Base-by-base conservation (phyloP, 1,140 invertebrate species). In the Zaprionus capensis region DNA sequence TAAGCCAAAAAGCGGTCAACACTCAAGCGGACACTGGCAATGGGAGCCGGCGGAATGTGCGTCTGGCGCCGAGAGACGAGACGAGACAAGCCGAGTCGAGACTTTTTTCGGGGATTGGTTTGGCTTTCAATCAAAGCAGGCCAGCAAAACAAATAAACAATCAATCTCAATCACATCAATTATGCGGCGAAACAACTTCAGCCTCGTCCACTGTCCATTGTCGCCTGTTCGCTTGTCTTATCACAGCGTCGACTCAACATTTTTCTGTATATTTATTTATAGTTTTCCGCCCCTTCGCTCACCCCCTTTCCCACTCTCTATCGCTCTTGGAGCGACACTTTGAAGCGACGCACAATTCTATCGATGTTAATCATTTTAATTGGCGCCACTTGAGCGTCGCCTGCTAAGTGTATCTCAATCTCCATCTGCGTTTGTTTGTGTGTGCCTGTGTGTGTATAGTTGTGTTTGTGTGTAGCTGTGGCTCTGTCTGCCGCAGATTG, bases 151-250 rank as follows among this genome's bases (percentile, higher is more conserved):
- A 88, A 87, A 88, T 84, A 88, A 88, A 88, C 81, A 88, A 88
- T 88, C 84, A 88, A 88, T 79, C 85, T 81, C 85, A 90, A 88
- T 88, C 84, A 88, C 84, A 88, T 90, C 84, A 90, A 88, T 88
- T 88, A 90, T 90, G 85, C 81, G 84, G 31, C 46, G 74, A 83
- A 74, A 80, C 83, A 83, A 81, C 80, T 77, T 87, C 59, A 76
- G 76, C 31, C 31, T 34, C 31, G 31, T 34, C 31, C 31, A 34
- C 31, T 34, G 31, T 34, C 31, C 31, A 34, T 34, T 34, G 9
- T 34, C 9, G 76, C 71, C 71, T 68, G 81, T 86, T 71, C 34
- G 61, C 69, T 57, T 71, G 68, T 71, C 78, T 90, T 90, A 90
- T 87, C 83, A 67, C 56, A 56, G 61, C 12, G 62, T 38, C 46